Evolutionary conservation across 2,113 vertebrate genomes (phyloP).

Genomic region (Mola mola): DNA sequence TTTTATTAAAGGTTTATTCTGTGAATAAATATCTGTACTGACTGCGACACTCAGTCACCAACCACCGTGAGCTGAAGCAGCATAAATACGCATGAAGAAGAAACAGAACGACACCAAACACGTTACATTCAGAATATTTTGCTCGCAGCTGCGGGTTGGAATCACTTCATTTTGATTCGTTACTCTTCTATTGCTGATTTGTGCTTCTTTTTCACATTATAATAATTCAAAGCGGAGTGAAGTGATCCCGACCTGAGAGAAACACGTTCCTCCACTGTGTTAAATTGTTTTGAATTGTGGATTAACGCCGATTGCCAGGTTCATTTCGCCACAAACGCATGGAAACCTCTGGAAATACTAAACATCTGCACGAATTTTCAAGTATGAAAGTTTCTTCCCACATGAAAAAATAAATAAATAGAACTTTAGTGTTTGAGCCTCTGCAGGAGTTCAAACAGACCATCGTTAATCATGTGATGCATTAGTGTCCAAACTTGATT

Average conservation of each 20-base stretch:
- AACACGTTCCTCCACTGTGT: neutral
- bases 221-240: neutral
- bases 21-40: constrained; percentile 55
- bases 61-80: constrained; percentile 21
- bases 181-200: constrained; percentile 5
- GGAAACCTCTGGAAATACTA: constrained; percentile 6
- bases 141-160: constrained; percentile 13
- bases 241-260: constrained; percentile 7
- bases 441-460: neutral
- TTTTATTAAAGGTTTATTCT: constrained; percentile 56
- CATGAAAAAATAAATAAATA: neutral
- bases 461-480: constrained; percentile 5
- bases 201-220: constrained; percentile 32
- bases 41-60: neutral
- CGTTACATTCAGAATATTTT: constrained; percentile 60
- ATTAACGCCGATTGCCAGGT: neutral
- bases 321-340: constrained; percentile 20
- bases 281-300: neutral
- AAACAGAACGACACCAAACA: constrained; percentile 45
- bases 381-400: constrained; percentile 21
- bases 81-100: constrained; percentile 46
- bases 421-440: too few relatives aligned
- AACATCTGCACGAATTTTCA: constrained; percentile 20
- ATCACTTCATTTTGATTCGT: neutral
- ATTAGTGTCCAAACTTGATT: too few relatives aligned